Evolutionary conservation across 2,113 vertebrate species (phyloP).

Genomic region (Mugil cephalus): DNA sequence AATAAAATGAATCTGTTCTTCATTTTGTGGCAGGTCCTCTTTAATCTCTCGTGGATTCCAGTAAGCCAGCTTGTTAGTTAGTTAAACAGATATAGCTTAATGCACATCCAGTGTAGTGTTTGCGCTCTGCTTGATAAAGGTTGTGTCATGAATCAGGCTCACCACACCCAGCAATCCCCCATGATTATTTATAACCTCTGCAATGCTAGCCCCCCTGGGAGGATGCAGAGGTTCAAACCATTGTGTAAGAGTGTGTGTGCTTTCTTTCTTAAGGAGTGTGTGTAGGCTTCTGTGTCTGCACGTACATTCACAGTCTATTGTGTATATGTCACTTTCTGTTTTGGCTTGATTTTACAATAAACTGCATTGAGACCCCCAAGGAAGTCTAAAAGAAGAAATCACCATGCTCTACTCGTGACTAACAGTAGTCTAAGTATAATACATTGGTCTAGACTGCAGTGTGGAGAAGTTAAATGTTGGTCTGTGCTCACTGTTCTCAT

Average conservation of each 20-base stretch:
- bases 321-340: not conserved
- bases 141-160: slow-evolving; percentile 42
- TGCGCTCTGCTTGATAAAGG: slow-evolving; percentile 27
- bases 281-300: not conserved
- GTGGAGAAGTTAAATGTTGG: not conserved
- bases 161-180: slow-evolving; percentile 59
- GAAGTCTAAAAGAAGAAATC: not conserved
- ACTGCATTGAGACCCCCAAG: not conserved
- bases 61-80: not conserved
- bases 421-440: not conserved
- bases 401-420: not conserved
- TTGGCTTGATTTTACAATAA: not conserved
- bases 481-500: slow-evolving; percentile 19
- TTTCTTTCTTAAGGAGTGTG: not conserved
- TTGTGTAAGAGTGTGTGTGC: slow-evolving; percentile 20
- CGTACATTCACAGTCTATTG: not conserved
- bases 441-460: not conserved
- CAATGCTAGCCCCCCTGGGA: slow-evolving; percentile 45
- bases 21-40: not conserved
- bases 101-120: slow-evolving; percentile 3
- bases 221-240: slow-evolving; percentile 46
- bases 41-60: not conserved
- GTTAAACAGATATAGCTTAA: not conserved
- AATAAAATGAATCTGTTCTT: slow-evolving; percentile 18
- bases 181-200: slow-evolving; percentile 65